Conservation (phyloP, 2,797 vertebrate genomes). For the Danio kyathit region DNA sequence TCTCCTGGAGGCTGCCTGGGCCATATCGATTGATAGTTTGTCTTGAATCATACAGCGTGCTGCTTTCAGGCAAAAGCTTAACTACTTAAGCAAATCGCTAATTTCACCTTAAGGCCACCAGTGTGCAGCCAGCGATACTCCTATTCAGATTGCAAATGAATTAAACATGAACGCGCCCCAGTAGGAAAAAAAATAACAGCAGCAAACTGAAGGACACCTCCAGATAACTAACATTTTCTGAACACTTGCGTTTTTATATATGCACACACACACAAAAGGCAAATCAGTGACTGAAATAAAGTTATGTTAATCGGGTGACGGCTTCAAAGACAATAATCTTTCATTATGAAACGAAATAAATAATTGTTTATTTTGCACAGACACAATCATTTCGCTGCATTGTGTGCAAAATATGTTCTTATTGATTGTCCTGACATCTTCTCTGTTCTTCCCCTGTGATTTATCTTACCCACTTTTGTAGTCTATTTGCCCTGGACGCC, state of each 20-base stretch:
- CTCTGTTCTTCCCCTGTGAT: slow-evolving; percentile 17
- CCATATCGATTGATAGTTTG: slow-evolving; percentile 99
- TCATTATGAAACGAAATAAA: slow-evolving; percentile 47
- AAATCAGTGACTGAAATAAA: slow-evolving; percentile 72
- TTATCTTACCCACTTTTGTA: slow-evolving; percentile 45
- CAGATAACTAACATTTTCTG: slow-evolving; percentile 87
- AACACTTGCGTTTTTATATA: slow-evolving; percentile 84
- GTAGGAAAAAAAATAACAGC: slow-evolving; percentile 85
- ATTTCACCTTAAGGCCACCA: slow-evolving; percentile 99
- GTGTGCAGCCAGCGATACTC: slow-evolving; percentile 99
- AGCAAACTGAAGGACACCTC: slow-evolving; percentile 89
- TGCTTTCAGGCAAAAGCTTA: slow-evolving; percentile 97
- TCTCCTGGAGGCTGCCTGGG: slow-evolving; percentile 97
- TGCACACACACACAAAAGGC: slow-evolving; percentile 74
- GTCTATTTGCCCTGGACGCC: slow-evolving; percentile 62
- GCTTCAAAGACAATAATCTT: slow-evolving; percentile 45
- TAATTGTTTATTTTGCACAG: slow-evolving; percentile 48
- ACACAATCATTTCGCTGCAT: slow-evolving; percentile 5
- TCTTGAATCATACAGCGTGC: slow-evolving; percentile 98
- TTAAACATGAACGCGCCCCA: slow-evolving; percentile 95
- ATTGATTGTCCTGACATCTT: slow-evolving; percentile 25
- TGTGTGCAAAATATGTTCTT: slow-evolving; percentile 25
- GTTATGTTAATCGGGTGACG: slow-evolving; percentile 48
- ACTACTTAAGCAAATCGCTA: slow-evolving; percentile 99
- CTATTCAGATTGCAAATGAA: slow-evolving; percentile 94